A percentile compares a stretch with the other conserved stretches of the same genome.
Conservation (phyloP, 2,797 vertebrate genomes). For the Cynopterus sphinx region DNA sequence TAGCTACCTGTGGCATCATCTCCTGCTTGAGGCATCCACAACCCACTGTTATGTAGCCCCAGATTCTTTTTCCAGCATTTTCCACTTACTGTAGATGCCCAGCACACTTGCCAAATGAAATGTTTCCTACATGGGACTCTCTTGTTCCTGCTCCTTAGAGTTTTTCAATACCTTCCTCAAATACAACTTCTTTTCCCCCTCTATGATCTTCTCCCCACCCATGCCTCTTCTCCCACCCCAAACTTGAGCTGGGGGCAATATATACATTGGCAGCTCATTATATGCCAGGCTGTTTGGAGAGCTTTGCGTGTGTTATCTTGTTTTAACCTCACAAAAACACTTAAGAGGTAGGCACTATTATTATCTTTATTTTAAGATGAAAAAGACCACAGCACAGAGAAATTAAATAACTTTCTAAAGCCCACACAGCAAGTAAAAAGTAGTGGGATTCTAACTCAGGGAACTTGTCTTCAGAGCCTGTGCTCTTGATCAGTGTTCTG, state of each 20-base stretch:
- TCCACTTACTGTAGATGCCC: background rate
- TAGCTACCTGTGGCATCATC: background rate
- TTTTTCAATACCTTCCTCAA: background rate
- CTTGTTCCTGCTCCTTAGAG: background rate
- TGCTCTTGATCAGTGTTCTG: background rate
- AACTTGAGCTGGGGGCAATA: background rate
- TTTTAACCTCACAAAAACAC: background rate
- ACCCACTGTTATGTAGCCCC: background rate
- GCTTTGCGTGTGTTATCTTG: background rate
- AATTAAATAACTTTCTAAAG: conserved; percentile 29
- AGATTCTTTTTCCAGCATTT: background rate
- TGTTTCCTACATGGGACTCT: background rate
- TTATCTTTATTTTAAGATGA: background rate
- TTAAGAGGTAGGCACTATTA: background rate
- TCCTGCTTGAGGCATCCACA: background rate
- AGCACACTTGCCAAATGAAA: background rate
- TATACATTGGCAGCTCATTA: background rate
- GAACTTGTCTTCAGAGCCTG: background rate
- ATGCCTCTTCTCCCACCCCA: background rate
- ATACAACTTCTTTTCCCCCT: background rate
- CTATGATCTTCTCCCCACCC: background rate
- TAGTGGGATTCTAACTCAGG: background rate
- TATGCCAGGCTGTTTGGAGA: background rate
- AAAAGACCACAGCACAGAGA: background rate
- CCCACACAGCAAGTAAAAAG: background rate